Base-by-base conservation (phyloP, 2,113 vertebrate genomes). In the Dolichallabes microphthalmus region DNA sequence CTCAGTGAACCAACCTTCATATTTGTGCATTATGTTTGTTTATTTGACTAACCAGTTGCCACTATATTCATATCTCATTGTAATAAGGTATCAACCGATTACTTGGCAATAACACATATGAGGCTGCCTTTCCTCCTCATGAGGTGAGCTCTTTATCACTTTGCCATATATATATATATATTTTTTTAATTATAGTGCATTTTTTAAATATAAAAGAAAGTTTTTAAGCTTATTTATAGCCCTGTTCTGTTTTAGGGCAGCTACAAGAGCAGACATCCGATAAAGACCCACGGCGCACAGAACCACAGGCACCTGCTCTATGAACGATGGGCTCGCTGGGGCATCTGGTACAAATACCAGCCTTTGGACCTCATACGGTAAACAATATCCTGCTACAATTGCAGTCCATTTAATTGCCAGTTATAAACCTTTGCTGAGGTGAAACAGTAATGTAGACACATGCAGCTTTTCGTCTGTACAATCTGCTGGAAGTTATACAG, bases 281-380 rank as follows among this genome's bases (percentile, higher is more conserved):
- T 99, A 90, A 97, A 98, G 94, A 99, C 97, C 0, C 97, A 99
- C 0, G 98, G 98, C 30, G 97, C 97, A 81, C 96, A 98, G 90
- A 99, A 99, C 90, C 97, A 99, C 91, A 94, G 98, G 20, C 98
- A 99, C 86, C 95, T 99, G 6, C 93, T 99, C 14, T 99, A 99
- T 58, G 98, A 99, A 89, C 96, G 97, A 2, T 99, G 98, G 98
- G 98, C 98, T 76, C 96, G 97, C 74, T 99, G 98, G 98, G 98
- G 98, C 4, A 98, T 99, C 93, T 99, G 98, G 98, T 99, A 98
- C 92, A 99, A 99, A 90, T 98, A 99, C 89, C 98, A 99, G 60
- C 98, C 98, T 68, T 93, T 99, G 57, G 98, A 99, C 91, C 95
- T 99, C 91, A 99, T 99, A 93, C 97, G 98, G 98, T 99, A 94